phyloP scores from a whole-genome alignment of 35 echinoderm and acorn worm species.

The Ophioderma brevispina region DNA sequence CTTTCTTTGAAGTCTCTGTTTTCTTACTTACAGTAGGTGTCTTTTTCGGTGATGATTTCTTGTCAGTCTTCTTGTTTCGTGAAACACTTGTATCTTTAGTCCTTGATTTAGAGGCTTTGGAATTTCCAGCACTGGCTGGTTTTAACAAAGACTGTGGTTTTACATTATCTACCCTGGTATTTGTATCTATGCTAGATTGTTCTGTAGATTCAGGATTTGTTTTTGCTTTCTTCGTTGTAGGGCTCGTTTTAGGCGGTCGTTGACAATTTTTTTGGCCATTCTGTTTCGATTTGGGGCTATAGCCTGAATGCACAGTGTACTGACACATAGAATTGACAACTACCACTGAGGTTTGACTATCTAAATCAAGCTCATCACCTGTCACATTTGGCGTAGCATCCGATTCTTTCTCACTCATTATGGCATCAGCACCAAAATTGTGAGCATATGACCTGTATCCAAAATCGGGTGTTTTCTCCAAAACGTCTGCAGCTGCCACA shows the following conservation, averaged over 20 bases:
- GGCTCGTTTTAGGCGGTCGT: conserved; percentile 59
- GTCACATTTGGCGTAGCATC: conserved; percentile 75
- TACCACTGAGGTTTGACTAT: conserved; percentile 13
- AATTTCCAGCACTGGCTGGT: conserved; percentile 4
- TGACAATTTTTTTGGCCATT: conserved; percentile 61
- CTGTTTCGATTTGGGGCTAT: conserved; percentile 91
- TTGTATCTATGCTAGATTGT: background rate
- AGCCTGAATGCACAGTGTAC: conserved; percentile 95
- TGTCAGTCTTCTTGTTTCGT: background rate
- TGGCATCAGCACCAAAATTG: conserved; percentile 97
- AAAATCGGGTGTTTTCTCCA: conserved; percentile 58
- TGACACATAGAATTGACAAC: conserved; percentile 33
- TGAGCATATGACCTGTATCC: conserved; percentile 95
- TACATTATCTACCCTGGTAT: too few relatives aligned
- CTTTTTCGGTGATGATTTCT: conserved; percentile 5
- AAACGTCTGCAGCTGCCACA: conserved; percentile 29
- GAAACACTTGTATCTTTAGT: conserved; percentile 30
- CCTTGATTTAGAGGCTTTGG: conserved; percentile 45
- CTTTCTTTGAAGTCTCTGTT: background rate
- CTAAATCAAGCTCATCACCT: conserved; percentile 89
- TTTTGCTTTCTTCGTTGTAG: conserved; percentile 66
- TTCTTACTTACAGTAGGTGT: background rate
- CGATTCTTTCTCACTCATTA: conserved; percentile 84
- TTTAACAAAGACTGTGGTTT: conserved; percentile 1
- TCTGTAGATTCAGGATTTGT: conserved; percentile 17